Evolutionary conservation across 2,113 vertebrate genomes (phyloP).

Genomic region (Pygoscelis antarcticus): DNA sequence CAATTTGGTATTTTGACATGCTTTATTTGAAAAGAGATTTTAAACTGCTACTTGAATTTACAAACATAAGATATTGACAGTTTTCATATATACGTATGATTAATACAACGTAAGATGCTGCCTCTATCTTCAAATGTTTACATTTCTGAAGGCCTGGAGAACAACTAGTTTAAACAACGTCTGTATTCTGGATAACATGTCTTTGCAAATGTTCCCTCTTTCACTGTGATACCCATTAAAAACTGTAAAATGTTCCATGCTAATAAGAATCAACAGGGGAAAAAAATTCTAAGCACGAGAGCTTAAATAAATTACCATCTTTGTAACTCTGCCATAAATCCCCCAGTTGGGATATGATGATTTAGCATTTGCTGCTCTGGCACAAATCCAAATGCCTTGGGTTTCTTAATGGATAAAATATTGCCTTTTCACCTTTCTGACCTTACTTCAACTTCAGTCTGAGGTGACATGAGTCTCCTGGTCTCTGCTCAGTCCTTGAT

Average conservation of each 20-base stretch:
- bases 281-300: conserved; percentile 47
- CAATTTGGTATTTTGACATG: conserved; percentile 25
- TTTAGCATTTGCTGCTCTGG: conserved; percentile 13
- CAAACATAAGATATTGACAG: conserved; percentile 9
- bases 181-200: neutral
- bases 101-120: conserved; percentile 21
- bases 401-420: conserved; percentile 24
- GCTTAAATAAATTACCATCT: conserved; percentile 61
- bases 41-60: conserved; percentile 43
- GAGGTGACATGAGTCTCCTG: neutral
- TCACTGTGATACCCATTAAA: conserved; percentile 26
- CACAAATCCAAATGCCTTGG: neutral
- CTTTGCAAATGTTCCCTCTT: conserved; percentile 18
- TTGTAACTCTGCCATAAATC: conserved; percentile 49
- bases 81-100: neutral
- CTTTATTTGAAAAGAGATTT: conserved; percentile 40
- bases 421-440: neutral
- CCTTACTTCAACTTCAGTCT: neutral
- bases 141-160: neutral
- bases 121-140: neutral
- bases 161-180: conserved; percentile 39
- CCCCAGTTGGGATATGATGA: conserved; percentile 12
- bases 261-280: conserved; percentile 68
- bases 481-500: neutral
- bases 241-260: conserved; percentile 60